Percentiles rank a stretch among this genome's conserved stretches.
phyloP scores from a whole-genome alignment of 1,140 invertebrate species.

The Musca domestica region DNA sequence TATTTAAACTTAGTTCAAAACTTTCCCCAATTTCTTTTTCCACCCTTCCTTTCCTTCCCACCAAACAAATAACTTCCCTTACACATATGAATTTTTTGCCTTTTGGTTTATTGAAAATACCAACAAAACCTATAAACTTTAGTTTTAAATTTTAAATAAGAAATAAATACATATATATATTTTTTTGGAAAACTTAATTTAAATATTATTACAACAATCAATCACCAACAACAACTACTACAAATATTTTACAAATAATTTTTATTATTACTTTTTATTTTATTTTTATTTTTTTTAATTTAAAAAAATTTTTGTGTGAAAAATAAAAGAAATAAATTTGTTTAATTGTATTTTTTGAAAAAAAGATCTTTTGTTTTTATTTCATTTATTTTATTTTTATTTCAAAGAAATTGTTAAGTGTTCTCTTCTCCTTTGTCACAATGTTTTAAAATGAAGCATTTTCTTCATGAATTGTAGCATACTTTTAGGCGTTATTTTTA shows the following conservation, averaged over 20 bases:
- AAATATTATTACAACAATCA: not conserved
- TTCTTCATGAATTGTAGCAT: too few species aligned
- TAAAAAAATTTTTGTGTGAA: constrained; percentile 17
- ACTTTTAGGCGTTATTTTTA: too few species aligned
- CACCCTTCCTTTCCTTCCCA: too few species aligned
- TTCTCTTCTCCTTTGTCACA: too few species aligned
- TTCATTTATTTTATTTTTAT: not conserved
- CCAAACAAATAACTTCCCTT: too few species aligned
- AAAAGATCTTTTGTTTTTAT: not conserved
- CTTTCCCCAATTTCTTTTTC: too few species aligned
- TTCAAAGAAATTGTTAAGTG: too few species aligned
- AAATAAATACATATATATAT: not conserved
- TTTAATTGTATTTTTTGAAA: constrained; percentile 3
- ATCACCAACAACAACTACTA: too few species aligned
- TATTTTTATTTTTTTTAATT: constrained; percentile 8
- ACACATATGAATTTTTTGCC: constrained; percentile 7
- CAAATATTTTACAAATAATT: constrained; percentile 3
- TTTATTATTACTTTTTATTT: constrained; percentile 6
- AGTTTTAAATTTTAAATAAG: constrained; percentile 13
- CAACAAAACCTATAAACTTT: not conserved
- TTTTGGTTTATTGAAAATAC: constrained; percentile 16
- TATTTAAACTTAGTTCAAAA: too few species aligned
- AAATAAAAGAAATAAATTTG: constrained; percentile 21
- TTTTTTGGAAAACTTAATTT: constrained; percentile 11
- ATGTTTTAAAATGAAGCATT: too few species aligned